Evolutionary conservation across 2,888 invertebrate genomes (phyloP), one percentile per base, ranked within the genome.

Genomic region (Lasioglossum morio): DNA sequence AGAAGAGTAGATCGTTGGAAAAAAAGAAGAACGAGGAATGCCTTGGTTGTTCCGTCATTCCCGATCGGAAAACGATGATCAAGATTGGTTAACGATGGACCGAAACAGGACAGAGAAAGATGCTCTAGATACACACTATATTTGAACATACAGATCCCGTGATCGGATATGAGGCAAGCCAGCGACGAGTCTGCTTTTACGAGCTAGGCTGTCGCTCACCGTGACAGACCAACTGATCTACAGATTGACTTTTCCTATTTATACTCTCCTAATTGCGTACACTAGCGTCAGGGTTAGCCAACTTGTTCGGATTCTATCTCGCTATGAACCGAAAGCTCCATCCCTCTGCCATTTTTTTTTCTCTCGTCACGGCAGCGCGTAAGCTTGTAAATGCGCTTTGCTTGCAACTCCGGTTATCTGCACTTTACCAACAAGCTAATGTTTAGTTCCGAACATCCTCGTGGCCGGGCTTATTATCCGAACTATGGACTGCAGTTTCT

Each of bases 191-290:
- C 37, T 27, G 46, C 73, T 40, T 70, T 70, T 70, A 40, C 70
- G n/a, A 70, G 70, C 70, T 40, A 40, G 70, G n/a, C 70, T 70
- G 70, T 40, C 70, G 70, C 70, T 70, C 40, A 40, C 70, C n/a
- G 34, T 53, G 73, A 73, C 53, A 73, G 48, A 53, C 73, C 30
- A 73, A 34, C 73, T 23, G 73, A 73, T 73, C 73, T 73, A 34
- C 73, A 73, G 73, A 73, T 73, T 53, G 48, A 73, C 48, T 73
- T 53, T 73, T 53, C 73, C 73, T 73, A 73, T 73, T 73, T 73
- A 73, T 73, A 73, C 34, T 14, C 73, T 48, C 48, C 48, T 73
- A 73, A 73, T 73, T 48, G 73, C 73, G 43, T 53, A 53, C 48
- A 7, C 48, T 14, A 34, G 34, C 23, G 46, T 73, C 73, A 48